Conservation (phyloP, 2,888 invertebrate species). For the Psylliodes chrysocephalus region DNA sequence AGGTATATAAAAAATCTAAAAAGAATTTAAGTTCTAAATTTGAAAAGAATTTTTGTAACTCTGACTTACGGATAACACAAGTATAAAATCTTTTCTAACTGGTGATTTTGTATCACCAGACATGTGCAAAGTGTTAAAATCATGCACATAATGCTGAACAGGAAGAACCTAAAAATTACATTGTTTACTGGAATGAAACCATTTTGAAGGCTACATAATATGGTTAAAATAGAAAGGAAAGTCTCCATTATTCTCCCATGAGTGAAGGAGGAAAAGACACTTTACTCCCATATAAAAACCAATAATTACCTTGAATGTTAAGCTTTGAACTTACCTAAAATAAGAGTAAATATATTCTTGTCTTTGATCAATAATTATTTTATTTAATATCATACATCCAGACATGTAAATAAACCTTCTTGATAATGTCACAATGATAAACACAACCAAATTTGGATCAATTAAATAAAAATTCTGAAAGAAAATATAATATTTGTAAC, state of each 20-base stretch:
- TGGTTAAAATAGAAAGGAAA: too few species aligned
- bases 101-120: slow-evolving; percentile 79
- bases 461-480: slow-evolving; percentile 95
- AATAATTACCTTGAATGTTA: too few species aligned
- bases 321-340: slow-evolving; percentile 49
- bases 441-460: slow-evolving; percentile 85
- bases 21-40: not conserved
- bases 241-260: too few species aligned
- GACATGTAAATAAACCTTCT: slow-evolving; percentile 77
- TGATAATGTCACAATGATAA: slow-evolving; percentile 83
- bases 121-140: slow-evolving; percentile 76
- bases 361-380: slow-evolving; percentile 48
- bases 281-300: too few species aligned
- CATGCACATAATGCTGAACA: slow-evolving; percentile 71
- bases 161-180: slow-evolving; percentile 68
- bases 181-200: too few species aligned
- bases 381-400: slow-evolving; percentile 55
- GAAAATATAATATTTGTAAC: not conserved
- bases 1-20: slow-evolving; percentile 80
- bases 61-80: slow-evolving; percentile 91
- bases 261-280: too few species aligned
- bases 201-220: too few species aligned
- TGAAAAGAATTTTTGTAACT: not conserved
- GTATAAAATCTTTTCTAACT: slow-evolving; percentile 82
- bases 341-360: slow-evolving; percentile 50